A percentile compares a stretch with the other conserved stretches of the same genome.
phyloP scores from a whole-genome alignment of 2,113 vertebrate genomes.

The Cebus imitator region DNA sequence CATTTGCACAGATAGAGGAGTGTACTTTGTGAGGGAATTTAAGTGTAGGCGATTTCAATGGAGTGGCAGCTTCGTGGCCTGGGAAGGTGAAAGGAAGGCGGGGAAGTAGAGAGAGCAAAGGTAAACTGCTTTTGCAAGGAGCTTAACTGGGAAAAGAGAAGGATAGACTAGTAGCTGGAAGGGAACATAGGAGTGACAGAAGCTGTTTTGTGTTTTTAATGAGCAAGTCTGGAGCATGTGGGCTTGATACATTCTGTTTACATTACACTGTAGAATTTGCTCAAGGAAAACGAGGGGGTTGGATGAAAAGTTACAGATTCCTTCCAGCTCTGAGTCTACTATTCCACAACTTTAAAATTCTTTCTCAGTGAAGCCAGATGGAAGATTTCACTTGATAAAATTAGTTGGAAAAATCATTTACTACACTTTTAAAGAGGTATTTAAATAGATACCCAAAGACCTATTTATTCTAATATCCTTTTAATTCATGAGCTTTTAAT shows the following conservation, averaged over 20 bases:
- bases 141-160: neutral
- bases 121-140: neutral
- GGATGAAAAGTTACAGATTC: constrained; percentile 7
- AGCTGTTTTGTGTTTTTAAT: constrained; percentile 30
- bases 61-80: neutral
- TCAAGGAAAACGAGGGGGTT: constrained; percentile 53
- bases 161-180: neutral
- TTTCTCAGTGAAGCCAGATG: constrained; percentile 30
- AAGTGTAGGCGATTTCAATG: accelerated
- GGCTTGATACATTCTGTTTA: constrained; percentile 38
- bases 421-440: neutral
- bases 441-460: constrained; percentile 8
- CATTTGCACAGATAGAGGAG: no score
- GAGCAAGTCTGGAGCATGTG: constrained; percentile 41
- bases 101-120: neutral
- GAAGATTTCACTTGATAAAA: constrained; percentile 45
- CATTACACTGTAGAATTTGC: constrained; percentile 50
- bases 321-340: constrained; percentile 13
- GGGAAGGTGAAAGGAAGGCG: neutral
- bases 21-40: no score
- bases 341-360: neutral
- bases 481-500: neutral
- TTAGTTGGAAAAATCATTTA: constrained; percentile 13
- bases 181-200: neutral
- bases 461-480: neutral